Evolutionary conservation across 2,797 vertebrate species (phyloP).

Genomic region (Enteromius radiatus): DNA sequence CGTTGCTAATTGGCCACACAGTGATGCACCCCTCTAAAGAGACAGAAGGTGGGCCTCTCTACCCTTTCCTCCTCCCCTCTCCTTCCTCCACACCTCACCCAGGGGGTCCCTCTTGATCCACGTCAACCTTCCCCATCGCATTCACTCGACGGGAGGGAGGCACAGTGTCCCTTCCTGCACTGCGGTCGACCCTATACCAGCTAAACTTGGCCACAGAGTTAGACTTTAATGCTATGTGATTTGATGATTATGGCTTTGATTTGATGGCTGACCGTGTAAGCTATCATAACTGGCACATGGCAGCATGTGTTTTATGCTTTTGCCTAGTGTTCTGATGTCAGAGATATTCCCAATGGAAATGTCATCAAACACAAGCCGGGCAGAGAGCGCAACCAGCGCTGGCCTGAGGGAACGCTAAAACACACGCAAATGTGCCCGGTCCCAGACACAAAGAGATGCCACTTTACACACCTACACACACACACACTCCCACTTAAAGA

Average conservation of each 20-base stretch:
- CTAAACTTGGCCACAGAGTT: neutral
- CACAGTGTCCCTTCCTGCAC: slow-evolving; percentile 37
- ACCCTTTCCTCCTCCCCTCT: slow-evolving; percentile 50
- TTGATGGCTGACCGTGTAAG: neutral
- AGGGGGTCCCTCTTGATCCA: slow-evolving; percentile 58
- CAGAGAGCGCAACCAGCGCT: slow-evolving; percentile 69
- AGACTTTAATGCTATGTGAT: neutral
- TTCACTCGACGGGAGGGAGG: slow-evolving; percentile 44
- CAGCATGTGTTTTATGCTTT: slow-evolving; percentile 29
- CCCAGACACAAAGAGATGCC: slow-evolving; percentile 81
- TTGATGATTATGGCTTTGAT: slow-evolving; percentile 9
- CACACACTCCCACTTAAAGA: slow-evolving; percentile 54
- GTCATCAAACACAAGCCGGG: slow-evolving; percentile 55
- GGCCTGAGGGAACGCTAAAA: slow-evolving; percentile 78
- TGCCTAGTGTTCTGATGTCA: slow-evolving; percentile 45
- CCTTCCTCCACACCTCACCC: slow-evolving; percentile 46
- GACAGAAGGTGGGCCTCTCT: slow-evolving; percentile 61
- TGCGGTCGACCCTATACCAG: neutral
- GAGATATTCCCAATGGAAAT: slow-evolving; percentile 51
- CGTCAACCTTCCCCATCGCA: slow-evolving; percentile 44
- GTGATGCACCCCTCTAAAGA: slow-evolving; percentile 65
- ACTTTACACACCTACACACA: slow-evolving; percentile 62
- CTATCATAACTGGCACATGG: slow-evolving; percentile 2
- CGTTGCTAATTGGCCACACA: slow-evolving; percentile 74
- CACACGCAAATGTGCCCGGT: slow-evolving; percentile 75